phyloP scores from a whole-genome alignment of 2,888 invertebrate species.

The Synergus itoensis region DNA sequence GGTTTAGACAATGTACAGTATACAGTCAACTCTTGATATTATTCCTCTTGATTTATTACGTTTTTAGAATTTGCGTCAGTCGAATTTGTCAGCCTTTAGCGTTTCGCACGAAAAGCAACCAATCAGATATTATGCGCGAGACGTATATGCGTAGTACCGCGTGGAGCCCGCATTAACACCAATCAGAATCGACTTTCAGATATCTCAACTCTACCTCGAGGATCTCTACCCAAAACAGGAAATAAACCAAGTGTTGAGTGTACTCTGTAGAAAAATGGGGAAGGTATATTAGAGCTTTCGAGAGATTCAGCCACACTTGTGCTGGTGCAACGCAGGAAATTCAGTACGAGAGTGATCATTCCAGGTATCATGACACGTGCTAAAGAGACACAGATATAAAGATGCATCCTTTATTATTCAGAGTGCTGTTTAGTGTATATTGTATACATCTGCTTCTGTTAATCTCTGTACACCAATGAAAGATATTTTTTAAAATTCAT shows the following conservation, averaged over 20 bases:
- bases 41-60: no score
- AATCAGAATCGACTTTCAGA: no score
- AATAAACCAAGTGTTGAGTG: not conserved
- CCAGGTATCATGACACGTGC: conserved; percentile 6
- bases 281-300: conserved; percentile 1
- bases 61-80: no score
- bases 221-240: no score
- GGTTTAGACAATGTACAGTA: not conserved
- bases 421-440: not conserved
- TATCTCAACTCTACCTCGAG: no score
- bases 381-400: conserved; percentile 10
- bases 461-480: not conserved
- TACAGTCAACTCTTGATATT: no score
- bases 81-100: no score
- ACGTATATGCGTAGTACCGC: no score
- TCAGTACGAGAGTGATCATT: conserved; percentile 15
- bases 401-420: conserved; percentile 3
- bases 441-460: conserved; percentile 1
- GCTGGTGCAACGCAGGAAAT: conserved; percentile 24
- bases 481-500: not conserved
- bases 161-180: no score
- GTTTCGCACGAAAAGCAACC: no score
- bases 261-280: not conserved
- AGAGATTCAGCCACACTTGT: conserved; percentile 5
- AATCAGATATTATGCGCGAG: no score